Evolutionary conservation across 2,113 vertebrate genomes (phyloP), one percentile per base, ranked within the genome.

Genomic region (Oryzias curvinotus): DNA sequence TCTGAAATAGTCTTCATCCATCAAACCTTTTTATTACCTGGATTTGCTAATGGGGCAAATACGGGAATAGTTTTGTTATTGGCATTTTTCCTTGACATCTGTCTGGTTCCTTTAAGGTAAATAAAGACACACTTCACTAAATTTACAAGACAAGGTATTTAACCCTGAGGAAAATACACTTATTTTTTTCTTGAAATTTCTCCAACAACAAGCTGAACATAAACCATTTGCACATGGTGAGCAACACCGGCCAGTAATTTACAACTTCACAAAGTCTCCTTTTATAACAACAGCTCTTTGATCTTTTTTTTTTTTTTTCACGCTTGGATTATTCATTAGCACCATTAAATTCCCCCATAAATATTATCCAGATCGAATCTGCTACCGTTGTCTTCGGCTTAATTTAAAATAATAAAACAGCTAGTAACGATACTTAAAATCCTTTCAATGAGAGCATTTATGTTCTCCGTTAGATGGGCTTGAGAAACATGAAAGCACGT

Each of bases 11-110:
- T 55, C 64, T 51, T 79, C 59, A 76, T 85, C 66, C 70, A 80
- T 81, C 77, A 74, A 54, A 68, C 16, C 26, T 46, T 76, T 81
- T 85, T 72, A 78, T 71, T 71, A 76, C 75, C 69, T 72, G 57
- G 18, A 52, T 73, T 57, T 65, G 70, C 76, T 75, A 77, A 80
- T 30, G 68, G 42, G 30, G 49, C 18, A 55, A 77, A 82, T 77
- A 50, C 71, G 81, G 75, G 43, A 65, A 78, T 61, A 45, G 1
- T 81, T 85, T 57, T 1, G 14, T 26, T 61, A 75, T 53, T 71
- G 83, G 60, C 64, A 28, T 44, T 42, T 43, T 28, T 36, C 63
- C 57, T 52, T 45, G 17, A 21, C 60, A 73, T 73, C 75, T 77
- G 70, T 72, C 46, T 54, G 42, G 44, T 44, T 25, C 14, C 57